A percentile compares a stretch with the other conserved stretches of the same genome.
Conservation (phyloP, 2,797 vertebrate genomes). For the Gastrophryne carolinensis region DNA sequence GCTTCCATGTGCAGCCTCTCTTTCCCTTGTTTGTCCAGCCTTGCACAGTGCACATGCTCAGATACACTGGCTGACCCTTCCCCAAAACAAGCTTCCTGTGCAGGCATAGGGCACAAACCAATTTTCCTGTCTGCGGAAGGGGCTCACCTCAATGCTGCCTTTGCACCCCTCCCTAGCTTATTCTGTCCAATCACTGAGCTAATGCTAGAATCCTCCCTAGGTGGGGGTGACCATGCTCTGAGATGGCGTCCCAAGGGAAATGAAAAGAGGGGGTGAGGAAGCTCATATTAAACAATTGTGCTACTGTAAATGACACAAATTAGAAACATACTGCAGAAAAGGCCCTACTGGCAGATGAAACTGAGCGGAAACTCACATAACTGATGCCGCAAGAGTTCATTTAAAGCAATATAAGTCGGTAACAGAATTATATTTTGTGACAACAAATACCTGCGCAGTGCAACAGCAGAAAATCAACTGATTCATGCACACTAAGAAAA, state of each 20-base stretch:
- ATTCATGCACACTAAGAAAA: too few species aligned
- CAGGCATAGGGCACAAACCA: conserved; percentile 56
- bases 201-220: conserved; percentile 1
- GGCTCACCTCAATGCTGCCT: conserved; percentile 69
- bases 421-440: too few species aligned
- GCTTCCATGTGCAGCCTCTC: too few species aligned
- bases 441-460: too few species aligned
- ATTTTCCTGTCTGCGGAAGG: conserved; percentile 64
- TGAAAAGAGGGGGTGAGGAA: not conserved
- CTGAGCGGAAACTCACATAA: not conserved
- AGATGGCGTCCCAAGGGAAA: conserved; percentile 8
- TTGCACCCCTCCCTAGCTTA: conserved; percentile 63
- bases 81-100: not conserved
- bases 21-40: conserved; percentile 30
- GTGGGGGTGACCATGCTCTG: not conserved
- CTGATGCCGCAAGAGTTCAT: not conserved
- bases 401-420: too few species aligned
- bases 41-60: conserved; percentile 12
- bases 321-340: not conserved
- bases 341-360: not conserved
- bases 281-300: not conserved
- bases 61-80: not conserved
- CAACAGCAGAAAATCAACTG: too few species aligned
- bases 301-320: not conserved
- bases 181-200: conserved; percentile 62